A percentile compares a stretch with the other conserved stretches of the same genome.
phyloP scores from a whole-genome alignment of 35 echinoderm and acorn worm species.

The Heliocidaris erythrogramma region DNA sequence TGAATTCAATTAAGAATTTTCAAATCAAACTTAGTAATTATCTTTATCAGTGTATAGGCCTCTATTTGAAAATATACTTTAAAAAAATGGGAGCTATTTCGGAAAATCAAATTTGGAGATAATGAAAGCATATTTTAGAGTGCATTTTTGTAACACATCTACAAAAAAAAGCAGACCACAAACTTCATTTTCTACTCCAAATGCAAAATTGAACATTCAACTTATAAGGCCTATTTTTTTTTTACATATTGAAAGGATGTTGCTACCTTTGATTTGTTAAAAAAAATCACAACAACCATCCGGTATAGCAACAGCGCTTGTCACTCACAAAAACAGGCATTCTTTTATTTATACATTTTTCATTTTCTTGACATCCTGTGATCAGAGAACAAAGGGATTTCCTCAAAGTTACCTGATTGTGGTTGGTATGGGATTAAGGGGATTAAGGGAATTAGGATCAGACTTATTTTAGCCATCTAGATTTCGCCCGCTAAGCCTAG shows the following conservation, averaged over 20 bases:
- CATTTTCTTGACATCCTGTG: not conserved
- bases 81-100: too few relatives aligned
- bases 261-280: not conserved
- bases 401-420: conserved; percentile 16
- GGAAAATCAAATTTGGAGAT: too few relatives aligned
- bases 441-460: not conserved
- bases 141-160: too few relatives aligned
- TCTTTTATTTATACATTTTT: not conserved
- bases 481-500: not conserved
- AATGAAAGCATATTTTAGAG: too few relatives aligned
- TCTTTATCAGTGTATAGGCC: too few relatives aligned
- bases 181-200: too few relatives aligned
- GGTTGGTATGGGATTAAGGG: not conserved
- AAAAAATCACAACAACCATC: not conserved
- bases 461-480: not conserved
- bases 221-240: too few relatives aligned
- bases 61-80: too few relatives aligned
- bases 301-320: not conserved
- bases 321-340: not conserved
- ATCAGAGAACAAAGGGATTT: conserved; percentile 12
- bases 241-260: not conserved
- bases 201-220: too few relatives aligned
- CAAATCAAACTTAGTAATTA: too few relatives aligned
- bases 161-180: too few relatives aligned
- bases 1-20: too few relatives aligned